Evolutionary conservation across 2,113 vertebrate genomes (phyloP).

Genomic region (Podilymbus podiceps): DNA sequence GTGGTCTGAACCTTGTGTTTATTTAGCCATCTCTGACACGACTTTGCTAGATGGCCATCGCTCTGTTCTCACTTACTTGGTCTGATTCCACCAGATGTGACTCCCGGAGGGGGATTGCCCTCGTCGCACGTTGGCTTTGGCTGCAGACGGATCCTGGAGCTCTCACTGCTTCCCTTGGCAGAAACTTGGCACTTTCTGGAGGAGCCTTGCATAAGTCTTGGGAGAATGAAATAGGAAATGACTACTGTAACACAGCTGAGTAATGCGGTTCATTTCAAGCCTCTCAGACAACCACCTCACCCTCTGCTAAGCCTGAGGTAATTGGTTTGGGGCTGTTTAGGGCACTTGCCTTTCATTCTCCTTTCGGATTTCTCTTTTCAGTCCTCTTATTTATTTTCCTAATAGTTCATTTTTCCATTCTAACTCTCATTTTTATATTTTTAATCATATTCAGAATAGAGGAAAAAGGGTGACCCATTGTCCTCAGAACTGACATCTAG

Average conservation of each 20-base stretch:
- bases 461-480: background rate
- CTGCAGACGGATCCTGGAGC: background rate
- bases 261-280: background rate
- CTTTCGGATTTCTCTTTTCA: background rate
- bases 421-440: slow-evolving; percentile 1
- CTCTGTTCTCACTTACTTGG: background rate
- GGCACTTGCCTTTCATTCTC: background rate
- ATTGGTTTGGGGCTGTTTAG: background rate
- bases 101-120: background rate
- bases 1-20: background rate
- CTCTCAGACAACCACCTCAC: background rate
- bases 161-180: background rate
- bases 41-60: background rate
- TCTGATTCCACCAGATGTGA: background rate
- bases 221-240: background rate
- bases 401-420: background rate
- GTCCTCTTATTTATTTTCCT: background rate
- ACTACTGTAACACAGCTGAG: background rate
- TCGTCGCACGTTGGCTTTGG: background rate
- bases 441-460: background rate
- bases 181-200: background rate
- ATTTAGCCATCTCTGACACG: background rate
- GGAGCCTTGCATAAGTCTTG: background rate
- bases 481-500: background rate
- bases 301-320: background rate